Conservation (phyloP, 2,888 invertebrate species). For the Ochlodes sylvanus region DNA sequence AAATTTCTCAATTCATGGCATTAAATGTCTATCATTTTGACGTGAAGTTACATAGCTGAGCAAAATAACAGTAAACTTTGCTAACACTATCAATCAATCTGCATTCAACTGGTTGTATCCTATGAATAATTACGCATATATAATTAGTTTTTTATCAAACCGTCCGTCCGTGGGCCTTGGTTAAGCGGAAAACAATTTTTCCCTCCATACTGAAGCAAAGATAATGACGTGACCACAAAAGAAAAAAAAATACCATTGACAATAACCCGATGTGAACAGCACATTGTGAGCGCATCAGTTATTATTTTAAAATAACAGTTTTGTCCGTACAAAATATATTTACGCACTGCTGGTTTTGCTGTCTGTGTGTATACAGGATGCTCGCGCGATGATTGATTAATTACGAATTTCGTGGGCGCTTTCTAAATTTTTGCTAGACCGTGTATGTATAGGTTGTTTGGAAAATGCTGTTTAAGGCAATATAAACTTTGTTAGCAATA, state of each 20-base stretch:
- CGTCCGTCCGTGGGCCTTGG: conserved; percentile 43
- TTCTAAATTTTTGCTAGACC: conserved; percentile 60
- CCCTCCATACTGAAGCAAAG: conserved; percentile 50
- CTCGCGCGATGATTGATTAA: conserved; percentile 72
- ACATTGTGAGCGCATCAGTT: conserved; percentile 75
- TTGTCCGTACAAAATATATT: conserved; percentile 83
- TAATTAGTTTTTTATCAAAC: conserved; percentile 34
- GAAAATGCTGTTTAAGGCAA: conserved; percentile 22
- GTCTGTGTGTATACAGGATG: conserved; percentile 64
- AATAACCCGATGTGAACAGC: conserved; percentile 59
- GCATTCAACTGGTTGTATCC: conserved; percentile 22
- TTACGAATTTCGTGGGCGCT: conserved; percentile 56
- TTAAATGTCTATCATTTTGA: no score
- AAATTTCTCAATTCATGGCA: no score
- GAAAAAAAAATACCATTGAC: conserved; percentile 70
- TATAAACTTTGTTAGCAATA: no score
- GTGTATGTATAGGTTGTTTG: conserved; percentile 50
- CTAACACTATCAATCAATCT: conserved; percentile 28
- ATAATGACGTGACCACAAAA: conserved; percentile 67
- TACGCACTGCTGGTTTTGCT: conserved; percentile 65
- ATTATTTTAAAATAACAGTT: conserved; percentile 85
- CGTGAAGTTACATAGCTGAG: neutral
- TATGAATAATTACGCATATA: conserved; percentile 36
- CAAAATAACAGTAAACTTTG: conserved; percentile 21
- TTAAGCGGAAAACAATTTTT: conserved; percentile 53